These are phyloP conservation scores for Sebastes melanostomus DNA, from an alignment of 2,797 vertebrate genomes.

Conservation along the genomic window DNA sequence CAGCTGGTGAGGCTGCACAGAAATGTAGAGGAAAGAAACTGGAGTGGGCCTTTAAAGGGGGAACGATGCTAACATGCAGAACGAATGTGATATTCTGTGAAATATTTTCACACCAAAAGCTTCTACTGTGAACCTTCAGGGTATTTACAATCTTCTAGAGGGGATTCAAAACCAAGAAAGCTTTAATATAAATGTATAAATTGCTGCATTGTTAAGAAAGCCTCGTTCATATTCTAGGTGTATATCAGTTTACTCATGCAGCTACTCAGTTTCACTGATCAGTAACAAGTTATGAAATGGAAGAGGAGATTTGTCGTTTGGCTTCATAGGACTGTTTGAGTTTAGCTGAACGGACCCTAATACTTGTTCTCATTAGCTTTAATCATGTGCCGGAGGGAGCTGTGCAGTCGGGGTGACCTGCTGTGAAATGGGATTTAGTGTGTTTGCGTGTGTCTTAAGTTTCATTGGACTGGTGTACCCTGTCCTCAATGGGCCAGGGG, in stretches of 20 bases:
- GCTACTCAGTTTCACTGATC: slow-evolving; percentile 16
- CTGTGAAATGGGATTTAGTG: slow-evolving; percentile 62
- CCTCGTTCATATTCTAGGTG: not conserved
- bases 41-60: slow-evolving; percentile 11
- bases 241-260: not conserved
- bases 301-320: slow-evolving; percentile 14
- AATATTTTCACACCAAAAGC: slow-evolving; percentile 7
- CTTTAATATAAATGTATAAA: not conserved
- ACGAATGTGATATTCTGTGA: slow-evolving; percentile 1
- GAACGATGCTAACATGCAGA: slow-evolving; percentile 15
- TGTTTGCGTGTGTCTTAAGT: not conserved
- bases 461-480: slow-evolving; percentile 3
- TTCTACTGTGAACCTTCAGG: not conserved
- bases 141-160: not conserved
- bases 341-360: slow-evolving; percentile 20
- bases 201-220: not conserved
- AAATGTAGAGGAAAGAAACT: slow-evolving; percentile 11
- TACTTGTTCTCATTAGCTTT: slow-evolving; percentile 46
- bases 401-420: slow-evolving; percentile 25
- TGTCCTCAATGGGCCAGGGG: not conserved
- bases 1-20: slow-evolving; percentile 27
- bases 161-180: not conserved
- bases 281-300: slow-evolving; percentile 15
- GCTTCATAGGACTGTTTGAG: slow-evolving; percentile 4
- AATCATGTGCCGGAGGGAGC: slow-evolving; percentile 34